Conservation (phyloP, 2,888 invertebrate species). For the Lumbricus terrestris region DNA sequence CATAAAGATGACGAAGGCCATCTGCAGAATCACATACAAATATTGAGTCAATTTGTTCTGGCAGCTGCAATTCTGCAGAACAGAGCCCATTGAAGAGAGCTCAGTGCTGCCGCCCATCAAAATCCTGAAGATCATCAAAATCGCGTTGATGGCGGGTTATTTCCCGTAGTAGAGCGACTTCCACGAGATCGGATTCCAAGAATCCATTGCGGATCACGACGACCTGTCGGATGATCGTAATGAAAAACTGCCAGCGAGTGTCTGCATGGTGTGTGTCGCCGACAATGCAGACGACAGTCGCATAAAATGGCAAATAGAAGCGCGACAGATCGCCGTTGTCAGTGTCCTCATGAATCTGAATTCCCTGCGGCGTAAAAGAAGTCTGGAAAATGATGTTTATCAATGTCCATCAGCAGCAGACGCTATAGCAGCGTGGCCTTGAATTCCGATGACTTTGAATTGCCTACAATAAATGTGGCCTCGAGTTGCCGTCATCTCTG, state of each 20-base stretch:
- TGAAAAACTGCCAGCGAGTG: background rate
- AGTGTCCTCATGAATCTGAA: background rate
- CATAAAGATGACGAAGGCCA: background rate
- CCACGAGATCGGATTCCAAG: background rate
- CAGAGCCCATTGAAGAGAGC: background rate
- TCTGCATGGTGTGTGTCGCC: too few relatives aligned
- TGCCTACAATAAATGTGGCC: background rate
- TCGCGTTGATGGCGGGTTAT: background rate
- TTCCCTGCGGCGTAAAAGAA: background rate
- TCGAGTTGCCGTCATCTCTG: background rate
- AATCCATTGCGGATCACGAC: background rate
- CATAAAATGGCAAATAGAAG: too few relatives aligned
- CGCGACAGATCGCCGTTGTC: too few relatives aligned
- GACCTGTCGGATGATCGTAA: background rate
- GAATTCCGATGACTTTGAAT: background rate
- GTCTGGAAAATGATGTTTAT: background rate
- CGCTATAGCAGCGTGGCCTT: too few relatives aligned
- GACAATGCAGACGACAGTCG: background rate
- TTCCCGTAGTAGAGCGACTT: background rate
- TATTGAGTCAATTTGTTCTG: background rate
- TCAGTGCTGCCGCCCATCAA: background rate
- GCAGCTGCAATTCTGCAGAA: background rate
- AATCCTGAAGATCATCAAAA: background rate
- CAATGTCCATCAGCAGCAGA: background rate
- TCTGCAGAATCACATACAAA: background rate